These are phyloP conservation scores for Catocala fraxini DNA, from an alignment of 2,888 invertebrate species.

Conservation along the genomic window DNA sequence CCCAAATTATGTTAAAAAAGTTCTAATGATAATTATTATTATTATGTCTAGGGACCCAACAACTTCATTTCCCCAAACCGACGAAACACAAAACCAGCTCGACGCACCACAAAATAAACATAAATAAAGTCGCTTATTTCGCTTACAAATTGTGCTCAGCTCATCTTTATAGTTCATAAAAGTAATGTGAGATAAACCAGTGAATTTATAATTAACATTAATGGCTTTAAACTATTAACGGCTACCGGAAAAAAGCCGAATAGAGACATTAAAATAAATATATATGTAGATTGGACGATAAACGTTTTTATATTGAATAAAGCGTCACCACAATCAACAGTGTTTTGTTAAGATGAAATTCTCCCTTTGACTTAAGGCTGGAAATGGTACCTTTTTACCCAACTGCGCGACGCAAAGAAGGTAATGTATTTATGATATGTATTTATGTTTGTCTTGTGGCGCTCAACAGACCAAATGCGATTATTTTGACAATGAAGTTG, in stretches of 20 bases:
- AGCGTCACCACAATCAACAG: conserved; percentile 64
- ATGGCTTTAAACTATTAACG: conserved; percentile 84
- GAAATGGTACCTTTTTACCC: too few species aligned
- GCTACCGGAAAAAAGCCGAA: conserved; percentile 85
- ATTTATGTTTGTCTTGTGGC: too few species aligned
- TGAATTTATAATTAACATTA: conserved; percentile 85
- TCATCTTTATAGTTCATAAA: conserved; percentile 80
- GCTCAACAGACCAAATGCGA: too few species aligned
- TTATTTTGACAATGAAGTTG: too few species aligned
- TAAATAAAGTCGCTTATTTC: conserved; percentile 72
- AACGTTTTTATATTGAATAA: conserved; percentile 78
- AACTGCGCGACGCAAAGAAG: too few species aligned
- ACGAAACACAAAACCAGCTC: conserved; percentile 15
- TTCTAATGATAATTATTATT: conserved; percentile 21
- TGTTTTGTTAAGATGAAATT: conserved; percentile 65
- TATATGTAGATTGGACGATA: conserved; percentile 82
- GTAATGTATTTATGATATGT: too few species aligned
- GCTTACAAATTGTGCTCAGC: conserved; percentile 82
- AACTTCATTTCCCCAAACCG: conserved; percentile 24
- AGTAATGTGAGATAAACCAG: conserved; percentile 80
- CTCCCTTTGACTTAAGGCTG: conserved; percentile 6
- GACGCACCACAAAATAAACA: conserved; percentile 54
- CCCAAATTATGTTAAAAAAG: background rate
- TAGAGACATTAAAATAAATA: conserved; percentile 87
- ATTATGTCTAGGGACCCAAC: conserved; percentile 10